Base-by-base conservation (phyloP, 2,888 invertebrate genomes). In the Hyles lineata region DNA sequence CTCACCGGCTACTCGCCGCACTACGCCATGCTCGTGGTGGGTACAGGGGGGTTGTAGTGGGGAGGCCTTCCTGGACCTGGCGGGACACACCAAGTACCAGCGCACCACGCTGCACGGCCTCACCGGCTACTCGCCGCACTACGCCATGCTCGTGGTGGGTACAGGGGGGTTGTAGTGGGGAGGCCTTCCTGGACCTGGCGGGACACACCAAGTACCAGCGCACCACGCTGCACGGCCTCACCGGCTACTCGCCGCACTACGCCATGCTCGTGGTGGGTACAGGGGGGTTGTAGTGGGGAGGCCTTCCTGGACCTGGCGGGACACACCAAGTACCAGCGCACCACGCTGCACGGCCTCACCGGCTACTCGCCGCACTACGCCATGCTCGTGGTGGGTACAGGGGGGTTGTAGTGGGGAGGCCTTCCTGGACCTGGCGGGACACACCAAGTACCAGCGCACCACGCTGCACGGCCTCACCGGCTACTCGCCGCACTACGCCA, bases 271-370 rank as follows among this genome's bases (percentile, higher is more conserved):
- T 93, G 81, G 92, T 92, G 32, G 87, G 92, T 87, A 7, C n/a
- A 17, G 4, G 29, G 29, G 3, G 29, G 29, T n/a, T n/a, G n/a
- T n/a, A n/a, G n/a, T n/a, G n/a, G n/a, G n/a, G n/a, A n/a, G n/a
- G 98, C 99, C 0, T 98, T 99, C 86, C 96, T 99, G 84, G 99
- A 99, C 92, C 95, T 99, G 81, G 99, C 99, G 5, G 99, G 99
- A 0, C 99, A 99, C 92, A 96, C 97, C 79, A 99, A 99, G 89
- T 99, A 99, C 88, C 96, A 99, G 88, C 96, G 98, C 76, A 99
- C 99, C 70, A 99, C 99, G 1, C 96, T 99, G 58, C 97, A 98
- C 89, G 99, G 99, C 0, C 94, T 99, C 58, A 98, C 98, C 6
- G 98, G 98, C 0, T 98, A 99, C 92, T 97, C 97, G 0, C 99